Conservation (phyloP, 2,113 vertebrate genomes). For the Carassius auratus region DNA sequence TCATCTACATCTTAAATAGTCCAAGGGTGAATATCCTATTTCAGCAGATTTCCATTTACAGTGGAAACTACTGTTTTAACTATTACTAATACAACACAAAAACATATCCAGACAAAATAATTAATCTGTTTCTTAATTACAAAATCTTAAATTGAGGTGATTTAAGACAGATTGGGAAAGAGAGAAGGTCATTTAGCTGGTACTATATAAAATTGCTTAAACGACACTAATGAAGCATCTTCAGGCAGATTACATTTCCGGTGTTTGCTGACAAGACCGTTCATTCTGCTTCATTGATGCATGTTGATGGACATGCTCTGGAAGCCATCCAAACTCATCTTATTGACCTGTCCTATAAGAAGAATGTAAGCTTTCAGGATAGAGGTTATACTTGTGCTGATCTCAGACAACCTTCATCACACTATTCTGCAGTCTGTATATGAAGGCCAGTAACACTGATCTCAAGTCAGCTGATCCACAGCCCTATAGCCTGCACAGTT, state of each 20-base stretch:
- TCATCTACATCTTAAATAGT: no score
- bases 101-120: not conserved
- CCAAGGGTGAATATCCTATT: no score
- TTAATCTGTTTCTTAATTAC: not conserved
- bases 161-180: not conserved
- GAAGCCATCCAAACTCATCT: slow-evolving; percentile 3
- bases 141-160: not conserved
- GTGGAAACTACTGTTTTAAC: no score
- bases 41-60: no score
- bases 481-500: no score
- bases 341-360: not conserved
- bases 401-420: not conserved
- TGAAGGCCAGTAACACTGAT: slow-evolving; percentile 3
- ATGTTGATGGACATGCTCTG: slow-evolving; percentile 19
- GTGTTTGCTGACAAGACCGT: slow-evolving; percentile 22
- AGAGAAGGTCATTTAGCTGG: not conserved
- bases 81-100: not conserved
- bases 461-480: not conserved
- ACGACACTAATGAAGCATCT: slow-evolving; percentile 11
- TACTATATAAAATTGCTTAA: not conserved
- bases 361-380: not conserved
- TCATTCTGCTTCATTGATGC: slow-evolving; percentile 28
- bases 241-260: slow-evolving; percentile 13
- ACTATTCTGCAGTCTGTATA: not conserved
- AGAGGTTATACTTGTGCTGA: not conserved